These are phyloP conservation scores for Gymnobelideus leadbeateri DNA, from an alignment of 2,113 vertebrate genomes.

Conservation along the genomic window DNA sequence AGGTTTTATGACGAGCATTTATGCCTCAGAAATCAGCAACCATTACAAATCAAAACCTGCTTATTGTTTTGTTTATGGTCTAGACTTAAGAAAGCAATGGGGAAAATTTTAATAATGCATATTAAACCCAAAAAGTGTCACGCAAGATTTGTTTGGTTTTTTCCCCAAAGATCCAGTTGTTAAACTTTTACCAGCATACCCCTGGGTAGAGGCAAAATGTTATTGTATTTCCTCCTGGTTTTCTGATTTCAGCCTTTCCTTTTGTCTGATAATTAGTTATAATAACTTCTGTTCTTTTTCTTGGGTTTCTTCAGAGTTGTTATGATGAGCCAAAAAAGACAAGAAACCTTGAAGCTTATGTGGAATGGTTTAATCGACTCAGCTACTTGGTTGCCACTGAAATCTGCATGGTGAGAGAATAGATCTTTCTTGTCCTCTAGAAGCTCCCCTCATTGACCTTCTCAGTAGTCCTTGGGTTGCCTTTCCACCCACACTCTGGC, in stretches of 20 bases:
- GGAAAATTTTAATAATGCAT: background rate
- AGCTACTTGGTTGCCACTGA: slow-evolving; percentile 97
- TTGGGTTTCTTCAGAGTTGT: slow-evolving; percentile 85
- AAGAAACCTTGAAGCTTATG: slow-evolving; percentile 93
- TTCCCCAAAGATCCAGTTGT: background rate
- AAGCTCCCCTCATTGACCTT: background rate
- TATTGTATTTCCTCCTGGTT: background rate
- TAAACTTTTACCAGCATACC: background rate
- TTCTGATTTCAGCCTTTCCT: background rate
- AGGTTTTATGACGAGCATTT: no score
- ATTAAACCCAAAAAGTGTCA: background rate
- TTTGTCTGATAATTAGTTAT: background rate
- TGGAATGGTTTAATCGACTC: slow-evolving; percentile 98
- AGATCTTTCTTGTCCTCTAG: background rate
- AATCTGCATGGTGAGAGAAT: slow-evolving; percentile 93
- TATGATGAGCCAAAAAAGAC: slow-evolving; percentile 91
- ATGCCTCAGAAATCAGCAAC: no score
- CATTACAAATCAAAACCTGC: no score
- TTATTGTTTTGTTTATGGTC: no score
- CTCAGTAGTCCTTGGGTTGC: background rate
- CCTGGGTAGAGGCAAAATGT: background rate
- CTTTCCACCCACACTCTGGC: background rate
- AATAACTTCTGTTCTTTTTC: slow-evolving; percentile 3
- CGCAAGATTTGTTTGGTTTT: background rate
- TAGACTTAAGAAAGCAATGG: background rate